phyloP scores from a whole-genome alignment of 2,888 invertebrate species.

The Heliothis peltigera region DNA sequence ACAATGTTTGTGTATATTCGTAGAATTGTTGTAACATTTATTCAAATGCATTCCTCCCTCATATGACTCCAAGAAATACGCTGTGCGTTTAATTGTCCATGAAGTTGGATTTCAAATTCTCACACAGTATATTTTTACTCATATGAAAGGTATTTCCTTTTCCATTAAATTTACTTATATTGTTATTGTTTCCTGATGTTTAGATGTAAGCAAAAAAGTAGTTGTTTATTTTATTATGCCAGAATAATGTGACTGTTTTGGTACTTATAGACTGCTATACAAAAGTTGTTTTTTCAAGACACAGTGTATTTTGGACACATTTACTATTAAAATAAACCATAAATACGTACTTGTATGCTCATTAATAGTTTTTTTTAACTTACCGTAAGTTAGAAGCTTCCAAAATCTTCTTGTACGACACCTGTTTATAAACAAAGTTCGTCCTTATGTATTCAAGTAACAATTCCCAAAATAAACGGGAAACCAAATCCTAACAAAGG shows the following conservation, averaged over 20 bases:
- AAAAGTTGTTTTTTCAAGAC: too few species aligned
- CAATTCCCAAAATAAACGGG: slow-evolving; percentile 17
- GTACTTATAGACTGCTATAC: too few species aligned
- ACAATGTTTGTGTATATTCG: not conserved
- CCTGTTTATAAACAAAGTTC: not conserved
- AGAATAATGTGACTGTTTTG: not conserved
- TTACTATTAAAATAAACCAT: too few species aligned
- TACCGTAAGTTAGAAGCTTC: not conserved
- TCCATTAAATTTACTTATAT: slow-evolving; percentile 13
- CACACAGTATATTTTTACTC: slow-evolving; percentile 18
- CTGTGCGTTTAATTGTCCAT: slow-evolving; percentile 35
- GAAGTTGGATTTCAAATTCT: slow-evolving; percentile 36
- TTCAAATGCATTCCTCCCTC: slow-evolving; percentile 3
- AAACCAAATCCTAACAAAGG: slow-evolving; percentile 24
- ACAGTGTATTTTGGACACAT: too few species aligned
- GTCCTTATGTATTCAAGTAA: slow-evolving; percentile 1
- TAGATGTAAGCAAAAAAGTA: not conserved
- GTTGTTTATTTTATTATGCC: not conserved
- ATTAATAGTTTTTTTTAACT: too few species aligned
- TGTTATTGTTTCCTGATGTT: slow-evolving; percentile 32
- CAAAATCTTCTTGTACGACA: not conserved
- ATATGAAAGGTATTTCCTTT: slow-evolving; percentile 8
- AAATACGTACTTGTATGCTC: too few species aligned
- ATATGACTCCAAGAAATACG: slow-evolving; percentile 3
- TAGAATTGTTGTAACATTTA: not conserved